Percentiles rank a stretch among this genome's conserved stretches.
phyloP scores from a whole-genome alignment of 2,888 invertebrate genomes.

The Willowsia nigromaculata region DNA sequence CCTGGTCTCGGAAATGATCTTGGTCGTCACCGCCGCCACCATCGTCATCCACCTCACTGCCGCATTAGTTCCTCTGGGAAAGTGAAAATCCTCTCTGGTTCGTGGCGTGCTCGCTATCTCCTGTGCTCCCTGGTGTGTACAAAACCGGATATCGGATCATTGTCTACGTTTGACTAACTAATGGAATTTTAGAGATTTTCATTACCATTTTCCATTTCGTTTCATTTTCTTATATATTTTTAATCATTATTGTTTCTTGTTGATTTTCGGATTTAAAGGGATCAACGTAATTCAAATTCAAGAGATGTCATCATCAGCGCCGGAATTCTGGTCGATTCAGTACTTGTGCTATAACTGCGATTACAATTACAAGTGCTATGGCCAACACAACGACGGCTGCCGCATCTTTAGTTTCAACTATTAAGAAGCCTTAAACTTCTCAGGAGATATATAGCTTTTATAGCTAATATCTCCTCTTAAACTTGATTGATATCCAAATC shows the following conservation, averaged over 20 bases:
- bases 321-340: constrained; percentile 9
- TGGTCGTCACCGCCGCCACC: background rate
- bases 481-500: background rate
- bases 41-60: background rate
- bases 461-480: constrained; percentile 1
- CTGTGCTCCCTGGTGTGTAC: background rate
- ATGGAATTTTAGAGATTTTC: background rate
- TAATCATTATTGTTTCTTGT: background rate
- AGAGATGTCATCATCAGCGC: constrained; percentile 25
- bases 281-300: background rate
- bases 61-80: constrained; percentile 18
- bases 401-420: background rate
- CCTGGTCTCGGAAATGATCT: constrained; percentile 30
- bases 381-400: background rate
- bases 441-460: background rate
- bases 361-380: constrained; percentile 41
- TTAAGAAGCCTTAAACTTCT: background rate
- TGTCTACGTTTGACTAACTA: background rate
- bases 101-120: background rate
- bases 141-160: constrained; percentile 2
- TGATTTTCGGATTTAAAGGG: background rate
- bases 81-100: constrained; percentile 8
- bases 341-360: constrained; percentile 38
- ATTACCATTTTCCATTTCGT: background rate
- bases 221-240: background rate